These are phyloP conservation scores for Plebejus anna DNA, from an alignment of 2,888 invertebrate species.

Conservation along the genomic window DNA sequence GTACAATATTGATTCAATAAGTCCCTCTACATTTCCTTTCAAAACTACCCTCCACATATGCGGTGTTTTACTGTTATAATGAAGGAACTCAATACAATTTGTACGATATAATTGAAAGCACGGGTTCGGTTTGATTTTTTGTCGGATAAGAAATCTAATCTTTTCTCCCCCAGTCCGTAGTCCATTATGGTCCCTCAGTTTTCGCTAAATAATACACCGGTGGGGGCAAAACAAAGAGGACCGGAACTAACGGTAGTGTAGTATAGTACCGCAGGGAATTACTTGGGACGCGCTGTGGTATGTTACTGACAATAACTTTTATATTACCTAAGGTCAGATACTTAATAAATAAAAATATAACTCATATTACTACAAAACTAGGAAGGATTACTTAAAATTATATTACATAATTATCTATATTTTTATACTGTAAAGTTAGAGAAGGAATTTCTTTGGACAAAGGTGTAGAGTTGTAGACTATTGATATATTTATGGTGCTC, in stretches of 20 bases:
- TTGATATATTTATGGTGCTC: no score
- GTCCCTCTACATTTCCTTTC: neutral
- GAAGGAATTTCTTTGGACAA: no score
- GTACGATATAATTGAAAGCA: conserved; percentile 42
- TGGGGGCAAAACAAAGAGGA: conserved; percentile 71
- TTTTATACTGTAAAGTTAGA: no score
- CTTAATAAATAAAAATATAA: no score
- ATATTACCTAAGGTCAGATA: neutral
- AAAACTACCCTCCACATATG: conserved; percentile 12
- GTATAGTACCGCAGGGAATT: conserved; percentile 61
- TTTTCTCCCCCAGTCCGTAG: conserved; percentile 62
- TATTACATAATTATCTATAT: no score
- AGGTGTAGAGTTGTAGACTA: no score
- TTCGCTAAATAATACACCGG: conserved; percentile 73
- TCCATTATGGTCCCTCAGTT: conserved; percentile 73
- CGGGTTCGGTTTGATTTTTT: conserved; percentile 49
- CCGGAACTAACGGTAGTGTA: conserved; percentile 69
- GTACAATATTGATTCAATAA: neutral
- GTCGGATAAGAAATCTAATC: conserved; percentile 74
- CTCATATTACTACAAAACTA: neutral
- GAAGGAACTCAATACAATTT: conserved; percentile 39
- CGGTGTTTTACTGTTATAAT: conserved; percentile 11
- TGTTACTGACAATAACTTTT: conserved; percentile 37
- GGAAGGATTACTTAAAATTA: neutral
- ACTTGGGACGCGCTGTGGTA: conserved; percentile 51